Evolutionary conservation across 2,888 invertebrate genomes (phyloP), one percentile per base, ranked within the genome.

Genomic region (Prenolepis imparis): DNA sequence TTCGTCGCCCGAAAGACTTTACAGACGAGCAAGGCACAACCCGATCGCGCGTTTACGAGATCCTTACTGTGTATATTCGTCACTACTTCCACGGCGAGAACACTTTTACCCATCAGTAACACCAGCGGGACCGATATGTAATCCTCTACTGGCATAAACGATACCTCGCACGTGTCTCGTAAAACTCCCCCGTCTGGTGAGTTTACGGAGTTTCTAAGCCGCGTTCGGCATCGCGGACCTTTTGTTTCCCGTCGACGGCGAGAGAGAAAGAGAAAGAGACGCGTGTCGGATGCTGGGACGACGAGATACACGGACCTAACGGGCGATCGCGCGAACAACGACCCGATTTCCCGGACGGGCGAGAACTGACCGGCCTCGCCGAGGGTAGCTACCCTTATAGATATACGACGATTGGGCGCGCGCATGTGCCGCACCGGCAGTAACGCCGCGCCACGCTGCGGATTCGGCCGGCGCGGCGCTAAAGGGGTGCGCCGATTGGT

Each of bases 301-400:
- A 64, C 44, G 44, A 68, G 24, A 68, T n/a, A 2, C 55, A 9
- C n/a, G n/a, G 32, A 61, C 67, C 36, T 72, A 75, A 6, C 48
- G 81, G 67, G 44, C 82, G 32, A 64, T 77, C 81, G 36, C 39
- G n/a, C 91, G 87, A 81, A 73, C 57, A 32, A 41, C 57, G 3
- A 15, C 68, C 55, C 70, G 57, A 78, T 78, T 78, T 36, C 87
- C 86, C 87, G 88, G 84, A 89, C 91, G 90, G 91, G 91, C 91
- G 68, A 91, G 90, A 89, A 91, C 91, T 91, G 92, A 92, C 88
- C 90, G 87, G 85, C 86, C 90, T 88, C 85, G 84, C 12, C 82
- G 86, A 86, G 88, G 91, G 89, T 91, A 87, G 89, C 91, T 91
- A 74, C 88, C 90, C 91, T 91, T 91, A 92, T 92, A 91, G 92